A percentile compares a stretch with the other conserved stretches of the same genome.
These are phyloP conservation scores for Tragelaphus oryx DNA, from an alignment of 2,797 vertebrate species.

Conservation along the genomic window DNA sequence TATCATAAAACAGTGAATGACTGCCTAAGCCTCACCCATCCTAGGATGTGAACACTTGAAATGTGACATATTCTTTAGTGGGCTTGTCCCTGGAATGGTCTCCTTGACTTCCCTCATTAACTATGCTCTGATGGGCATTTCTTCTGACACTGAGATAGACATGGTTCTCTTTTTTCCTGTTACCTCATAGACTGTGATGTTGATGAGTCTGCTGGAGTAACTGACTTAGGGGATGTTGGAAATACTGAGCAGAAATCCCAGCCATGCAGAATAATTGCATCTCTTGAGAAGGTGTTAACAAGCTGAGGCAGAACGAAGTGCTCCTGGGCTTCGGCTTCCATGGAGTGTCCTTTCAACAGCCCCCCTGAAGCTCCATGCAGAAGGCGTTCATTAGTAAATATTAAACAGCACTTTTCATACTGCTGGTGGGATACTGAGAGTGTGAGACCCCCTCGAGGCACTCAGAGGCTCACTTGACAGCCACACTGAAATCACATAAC, in stretches of 20 bases:
- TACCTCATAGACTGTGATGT: conserved; percentile 33
- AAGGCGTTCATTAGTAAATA: conserved; percentile 45
- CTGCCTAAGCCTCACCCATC: background rate
- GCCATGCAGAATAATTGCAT: conserved; percentile 57
- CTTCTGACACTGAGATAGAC: conserved; percentile 2
- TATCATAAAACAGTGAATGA: background rate
- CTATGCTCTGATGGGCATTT: background rate
- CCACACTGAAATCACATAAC: background rate
- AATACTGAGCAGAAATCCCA: conserved; percentile 47
- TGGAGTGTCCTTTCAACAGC: background rate
- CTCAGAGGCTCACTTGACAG: conserved; percentile 30
- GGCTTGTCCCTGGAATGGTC: background rate
- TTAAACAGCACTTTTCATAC: background rate
- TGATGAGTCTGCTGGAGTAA: conserved; percentile 33
- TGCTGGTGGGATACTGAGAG: background rate
- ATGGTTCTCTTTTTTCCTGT: background rate
- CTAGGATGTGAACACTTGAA: background rate
- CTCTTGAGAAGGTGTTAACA: conserved; percentile 61
- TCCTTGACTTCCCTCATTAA: background rate
- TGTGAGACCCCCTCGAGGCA: background rate
- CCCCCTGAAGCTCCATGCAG: background rate
- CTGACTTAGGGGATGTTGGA: conserved; percentile 40
- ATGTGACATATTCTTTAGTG: conserved; percentile 28
- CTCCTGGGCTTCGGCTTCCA: conserved; percentile 30
- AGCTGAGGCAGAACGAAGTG: conserved; percentile 25